Base-by-base conservation (phyloP, 2,888 invertebrate species). In the Drosophila anomalata region DNA sequence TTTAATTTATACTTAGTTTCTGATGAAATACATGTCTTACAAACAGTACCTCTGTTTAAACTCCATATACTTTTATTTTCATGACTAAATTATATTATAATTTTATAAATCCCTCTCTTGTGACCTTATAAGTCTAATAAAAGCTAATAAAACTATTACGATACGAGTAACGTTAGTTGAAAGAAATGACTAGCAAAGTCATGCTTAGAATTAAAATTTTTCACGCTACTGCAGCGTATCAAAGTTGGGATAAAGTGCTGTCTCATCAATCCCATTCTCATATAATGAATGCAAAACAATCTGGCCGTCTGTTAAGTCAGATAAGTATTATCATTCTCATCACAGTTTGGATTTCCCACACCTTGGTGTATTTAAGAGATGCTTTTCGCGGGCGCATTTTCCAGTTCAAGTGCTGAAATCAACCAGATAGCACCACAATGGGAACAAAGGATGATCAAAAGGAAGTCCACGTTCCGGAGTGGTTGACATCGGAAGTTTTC, bases 401-500 rank as follows among this genome's bases (percentile, higher is more conserved):
- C 8, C 66, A 65, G 17, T 46, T 2, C 17, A 11, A 29, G n/a
- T 3, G 31, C 41, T 11, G 8, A 31, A 26, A 0, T 24, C 29
- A 24, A 2, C 36, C 4, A 31, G n/a, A 46, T 29, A 22, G 8
- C 0, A 7, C 3, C 20, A 11, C 8, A 3, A 42, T 42, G 41
- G 20, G 17, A 2, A 8, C 20, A 11, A 3, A 42, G 36, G 14
- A 36, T 7, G n/a, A 36, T 2, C 36, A 61, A 20, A 63, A 7
- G 17, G 17, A 46, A 11, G 17, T 65, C 0, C 0, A 12, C 7
- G 20, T 65, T 26, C 74, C 74, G 2, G 59, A 54, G n/a, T 78
- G 79, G 79, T 11, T 79, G 0, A 60, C 66, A 11, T 47, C 66
- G 3, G 48, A 74, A 1, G 53, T 54, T 3, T 76, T 79, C 20